A percentile compares a stretch with the other conserved stretches of the same genome.
phyloP scores from a whole-genome alignment of 2,113 vertebrate genomes.

The Urocynchramus pylzowi region DNA sequence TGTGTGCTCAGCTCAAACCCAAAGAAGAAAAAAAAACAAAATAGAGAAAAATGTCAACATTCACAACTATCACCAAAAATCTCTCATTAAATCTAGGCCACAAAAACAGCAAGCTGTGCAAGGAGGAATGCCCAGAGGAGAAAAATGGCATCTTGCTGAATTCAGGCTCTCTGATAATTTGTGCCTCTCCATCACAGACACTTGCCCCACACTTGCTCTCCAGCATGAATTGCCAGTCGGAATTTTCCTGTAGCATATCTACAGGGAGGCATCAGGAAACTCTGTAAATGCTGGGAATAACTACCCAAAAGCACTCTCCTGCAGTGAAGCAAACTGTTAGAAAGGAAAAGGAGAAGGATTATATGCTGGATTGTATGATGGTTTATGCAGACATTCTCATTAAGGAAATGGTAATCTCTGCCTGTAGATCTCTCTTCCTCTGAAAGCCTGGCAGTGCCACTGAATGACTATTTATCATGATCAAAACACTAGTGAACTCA shows the following conservation, averaged over 20 bases:
- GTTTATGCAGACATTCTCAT: not conserved
- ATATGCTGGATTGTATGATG: not conserved
- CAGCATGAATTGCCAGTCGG: not conserved
- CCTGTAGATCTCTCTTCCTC: not conserved
- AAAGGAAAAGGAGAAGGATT: not conserved
- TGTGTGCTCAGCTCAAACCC: not conserved
- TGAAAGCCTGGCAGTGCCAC: not conserved
- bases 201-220: not conserved
- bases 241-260: not conserved
- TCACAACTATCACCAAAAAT: not conserved
- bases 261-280: not conserved
- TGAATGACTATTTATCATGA: not conserved
- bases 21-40: not conserved
- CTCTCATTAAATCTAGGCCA: slow-evolving; percentile 16
- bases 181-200: not conserved
- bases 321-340: not conserved
- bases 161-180: not conserved
- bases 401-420: not conserved
- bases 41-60: not conserved
- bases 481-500: not conserved
- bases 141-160: not conserved
- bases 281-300: not conserved
- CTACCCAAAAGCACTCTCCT: not conserved
- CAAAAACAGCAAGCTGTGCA: not conserved
- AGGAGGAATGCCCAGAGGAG: not conserved